These are phyloP conservation scores for Tipula confusa DNA, from an alignment of 2,888 invertebrate species.

Conservation along the genomic window DNA sequence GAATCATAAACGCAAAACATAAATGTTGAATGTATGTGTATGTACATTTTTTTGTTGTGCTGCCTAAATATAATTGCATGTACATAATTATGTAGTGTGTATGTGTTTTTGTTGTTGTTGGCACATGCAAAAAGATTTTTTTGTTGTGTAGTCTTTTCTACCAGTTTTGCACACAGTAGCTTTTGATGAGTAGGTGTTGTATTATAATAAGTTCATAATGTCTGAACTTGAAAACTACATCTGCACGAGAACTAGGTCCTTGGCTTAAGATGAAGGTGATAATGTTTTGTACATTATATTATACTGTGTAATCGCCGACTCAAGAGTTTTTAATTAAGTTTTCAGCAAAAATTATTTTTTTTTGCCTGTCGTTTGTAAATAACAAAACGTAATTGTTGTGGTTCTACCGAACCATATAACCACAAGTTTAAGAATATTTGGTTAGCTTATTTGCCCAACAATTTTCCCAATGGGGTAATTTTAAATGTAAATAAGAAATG, in stretches of 20 bases:
- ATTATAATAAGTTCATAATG: neutral
- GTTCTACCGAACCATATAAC: neutral
- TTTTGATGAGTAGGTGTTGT: neutral
- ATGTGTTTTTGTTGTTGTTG: neutral
- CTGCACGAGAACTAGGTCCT: too few relatives aligned
- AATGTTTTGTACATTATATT: neutral
- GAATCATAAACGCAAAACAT: neutral
- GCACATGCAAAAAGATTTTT: neutral
- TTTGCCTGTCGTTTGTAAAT: neutral
- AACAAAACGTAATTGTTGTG: neutral
- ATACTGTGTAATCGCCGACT: neutral
- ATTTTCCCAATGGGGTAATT: neutral
- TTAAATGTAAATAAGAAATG: neutral
- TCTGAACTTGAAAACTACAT: neutral
- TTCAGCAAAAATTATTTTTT: neutral
- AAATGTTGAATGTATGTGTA: neutral
- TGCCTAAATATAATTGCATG: constrained; percentile 13
- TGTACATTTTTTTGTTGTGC: neutral
- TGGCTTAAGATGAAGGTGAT: neutral
- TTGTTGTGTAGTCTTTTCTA: too few relatives aligned
- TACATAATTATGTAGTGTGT: neutral
- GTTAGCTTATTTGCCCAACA: neutral
- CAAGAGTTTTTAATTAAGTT: neutral
- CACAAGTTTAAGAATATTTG: neutral
- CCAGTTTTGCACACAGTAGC: neutral